These are phyloP conservation scores for Pantelozetes paolii DNA, from an alignment of 2,888 invertebrate genomes.

Conservation along the genomic window DNA sequence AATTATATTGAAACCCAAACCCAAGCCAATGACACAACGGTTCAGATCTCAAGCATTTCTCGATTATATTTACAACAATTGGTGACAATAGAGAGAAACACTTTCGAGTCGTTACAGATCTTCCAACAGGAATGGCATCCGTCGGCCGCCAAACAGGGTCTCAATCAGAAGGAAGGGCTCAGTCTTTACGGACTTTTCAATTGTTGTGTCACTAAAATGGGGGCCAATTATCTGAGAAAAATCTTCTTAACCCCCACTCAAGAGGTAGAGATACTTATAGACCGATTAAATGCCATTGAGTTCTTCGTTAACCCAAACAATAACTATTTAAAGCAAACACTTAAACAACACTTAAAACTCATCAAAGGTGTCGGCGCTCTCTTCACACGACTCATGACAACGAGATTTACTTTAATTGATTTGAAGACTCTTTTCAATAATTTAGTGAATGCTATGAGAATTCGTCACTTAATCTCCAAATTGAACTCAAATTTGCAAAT, in stretches of 20 bases:
- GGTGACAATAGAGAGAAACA: conserved; percentile 34
- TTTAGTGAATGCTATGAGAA: conserved; percentile 13
- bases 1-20: conserved; percentile 7
- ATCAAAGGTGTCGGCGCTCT: conserved; percentile 30
- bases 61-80: conserved; percentile 21
- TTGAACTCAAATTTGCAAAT: neutral
- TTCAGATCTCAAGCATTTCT: conserved; percentile 15
- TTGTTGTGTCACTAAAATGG: conserved; percentile 60
- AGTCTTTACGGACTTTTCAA: conserved; percentile 61
- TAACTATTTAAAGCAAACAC: neutral
- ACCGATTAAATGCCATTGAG: conserved; percentile 56
- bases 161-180: conserved; percentile 63
- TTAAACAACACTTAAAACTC: conserved; percentile 23
- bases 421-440: conserved; percentile 22
- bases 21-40: neutral
- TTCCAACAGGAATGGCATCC: conserved; percentile 69
- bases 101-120: conserved; percentile 63
- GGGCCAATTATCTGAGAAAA: conserved; percentile 63
- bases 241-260: conserved; percentile 68
- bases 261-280: conserved; percentile 60
- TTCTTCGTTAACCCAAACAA: conserved; percentile 31
- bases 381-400: conserved; percentile 20
- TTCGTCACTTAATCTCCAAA: neutral
- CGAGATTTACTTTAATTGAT: conserved; percentile 22
- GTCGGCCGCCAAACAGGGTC: conserved; percentile 67